Base-by-base conservation (phyloP, 2,113 vertebrate genomes). In the Sardina pilchardus region DNA sequence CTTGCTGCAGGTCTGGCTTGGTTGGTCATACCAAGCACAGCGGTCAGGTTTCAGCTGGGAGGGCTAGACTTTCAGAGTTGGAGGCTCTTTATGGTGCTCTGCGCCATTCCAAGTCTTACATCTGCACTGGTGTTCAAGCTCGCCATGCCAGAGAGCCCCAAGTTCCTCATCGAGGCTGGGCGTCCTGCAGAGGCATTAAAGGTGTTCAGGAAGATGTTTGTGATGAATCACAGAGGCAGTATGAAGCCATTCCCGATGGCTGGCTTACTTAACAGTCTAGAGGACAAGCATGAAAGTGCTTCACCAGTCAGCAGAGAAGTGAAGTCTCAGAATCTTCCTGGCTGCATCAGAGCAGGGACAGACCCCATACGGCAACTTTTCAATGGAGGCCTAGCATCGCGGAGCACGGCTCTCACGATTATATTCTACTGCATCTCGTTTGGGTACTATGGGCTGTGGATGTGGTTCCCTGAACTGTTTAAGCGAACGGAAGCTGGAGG, bases 381-480 rank as follows among this genome's bases (percentile, higher is more conserved):
- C 80, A 85, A 12, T 0, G 85, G 82, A 1, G 21, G 85, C 0
- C 89, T 95, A 39, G 90, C 42, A 81, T 81, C 89, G 82, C 92
- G 92, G 67, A 95, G 94, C 80, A 1, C 91, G 7, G 21, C 85
- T 14, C 89, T 96, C 84, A 83, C 94, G 81, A 14, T 94, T 86
- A 84, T 95, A 85, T 96, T 96, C 88, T 95, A 92, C 93, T 94
- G 94, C 91, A 95, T 95, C 83, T 95, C 95, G 0, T 96, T 96
- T 36, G 93, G 95, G 94, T 96, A 94, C 85, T 96, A 95, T 7
- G 95, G 95, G 0, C 91, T 95, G 84, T 96, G 95, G 95, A 95
- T 95, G 95, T 96, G 95, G 95, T 94, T 95, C 83, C 95, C 94
- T 0, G 94, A 94, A 90, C 92, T 95, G 26, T 94, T 96, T 42